Conservation (phyloP, 2,797 vertebrate genomes). For the Lophius americanus region DNA sequence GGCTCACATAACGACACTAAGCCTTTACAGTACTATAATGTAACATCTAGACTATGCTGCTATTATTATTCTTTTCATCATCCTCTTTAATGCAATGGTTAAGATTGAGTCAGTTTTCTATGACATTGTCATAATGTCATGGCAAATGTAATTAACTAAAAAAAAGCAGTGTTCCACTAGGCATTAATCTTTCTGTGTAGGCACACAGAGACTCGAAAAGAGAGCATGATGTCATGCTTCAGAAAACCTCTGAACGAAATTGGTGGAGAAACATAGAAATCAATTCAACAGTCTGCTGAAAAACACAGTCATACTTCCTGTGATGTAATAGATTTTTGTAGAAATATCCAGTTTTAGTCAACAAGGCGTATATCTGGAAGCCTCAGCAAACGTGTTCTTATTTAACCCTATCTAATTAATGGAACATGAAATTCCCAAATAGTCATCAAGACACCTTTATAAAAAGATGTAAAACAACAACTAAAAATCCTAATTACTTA, state of each 20-base stretch:
- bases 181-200: constrained; percentile 5
- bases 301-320: not conserved
- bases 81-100: constrained; percentile 1
- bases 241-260: constrained; percentile 23
- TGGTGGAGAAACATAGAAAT: constrained; percentile 6
- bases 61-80: not conserved
- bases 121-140: not conserved
- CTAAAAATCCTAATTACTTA: not conserved
- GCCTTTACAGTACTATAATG: not conserved
- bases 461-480: constrained; percentile 15
- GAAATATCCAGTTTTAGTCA: constrained; percentile 14
- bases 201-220: constrained; percentile 6
- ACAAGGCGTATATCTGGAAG: constrained; percentile 10
- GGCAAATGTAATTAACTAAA: constrained; percentile 2
- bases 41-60: not conserved
- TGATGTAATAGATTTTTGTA: not conserved
- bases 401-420: constrained; percentile 7
- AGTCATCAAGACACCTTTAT: constrained; percentile 4
- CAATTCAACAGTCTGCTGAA: constrained; percentile 17
- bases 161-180: constrained; percentile 7
- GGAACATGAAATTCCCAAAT: constrained; percentile 20
- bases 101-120: not conserved
- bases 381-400: not conserved
- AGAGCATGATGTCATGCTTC: constrained; percentile 16
- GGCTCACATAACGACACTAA: not conserved